Evolutionary conservation across 2,113 vertebrate genomes (phyloP).

Genomic region (Chascanopsetta lugubris): DNA sequence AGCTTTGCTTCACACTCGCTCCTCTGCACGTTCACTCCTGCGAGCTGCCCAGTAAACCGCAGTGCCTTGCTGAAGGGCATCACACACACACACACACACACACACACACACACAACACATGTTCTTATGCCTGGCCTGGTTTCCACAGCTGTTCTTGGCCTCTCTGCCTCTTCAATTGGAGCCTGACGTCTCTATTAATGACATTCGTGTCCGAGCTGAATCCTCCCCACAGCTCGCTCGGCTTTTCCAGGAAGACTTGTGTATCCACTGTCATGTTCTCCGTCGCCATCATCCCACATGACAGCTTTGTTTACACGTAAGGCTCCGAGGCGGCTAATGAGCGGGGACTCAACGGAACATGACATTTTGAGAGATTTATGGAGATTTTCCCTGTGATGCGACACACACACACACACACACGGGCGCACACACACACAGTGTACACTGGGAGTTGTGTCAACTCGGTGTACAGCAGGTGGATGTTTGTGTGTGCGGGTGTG

Average conservation of each 20-base stretch:
- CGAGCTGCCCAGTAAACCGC: constrained; percentile 24
- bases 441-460: neutral
- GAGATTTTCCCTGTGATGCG: constrained; percentile 27
- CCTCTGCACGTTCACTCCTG: constrained; percentile 29
- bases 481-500: constrained; percentile 7
- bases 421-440: neutral
- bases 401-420: constrained; percentile 4
- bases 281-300: constrained; percentile 21
- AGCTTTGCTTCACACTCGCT: constrained; percentile 29
- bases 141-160: constrained; percentile 30
- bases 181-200: constrained; percentile 44
- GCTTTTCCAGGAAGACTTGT: constrained; percentile 47
- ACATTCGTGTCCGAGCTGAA: constrained; percentile 22
- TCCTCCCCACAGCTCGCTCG: neutral
- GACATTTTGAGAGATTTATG: constrained; percentile 53
- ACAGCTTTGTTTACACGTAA: constrained; percentile 47
- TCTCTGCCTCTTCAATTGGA: constrained; percentile 1
- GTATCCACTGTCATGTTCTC: constrained; percentile 34
- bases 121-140: neutral
- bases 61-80: constrained; percentile 48
- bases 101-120: neutral
- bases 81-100: constrained; percentile 1
- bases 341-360: constrained; percentile 46
- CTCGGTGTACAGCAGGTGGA: constrained; percentile 28
- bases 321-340: constrained; percentile 40